Evolutionary conservation across 1,140 invertebrate genomes (phyloP), one percentile per base, ranked within the genome.

Genomic region (Rhysida immarginata): DNA sequence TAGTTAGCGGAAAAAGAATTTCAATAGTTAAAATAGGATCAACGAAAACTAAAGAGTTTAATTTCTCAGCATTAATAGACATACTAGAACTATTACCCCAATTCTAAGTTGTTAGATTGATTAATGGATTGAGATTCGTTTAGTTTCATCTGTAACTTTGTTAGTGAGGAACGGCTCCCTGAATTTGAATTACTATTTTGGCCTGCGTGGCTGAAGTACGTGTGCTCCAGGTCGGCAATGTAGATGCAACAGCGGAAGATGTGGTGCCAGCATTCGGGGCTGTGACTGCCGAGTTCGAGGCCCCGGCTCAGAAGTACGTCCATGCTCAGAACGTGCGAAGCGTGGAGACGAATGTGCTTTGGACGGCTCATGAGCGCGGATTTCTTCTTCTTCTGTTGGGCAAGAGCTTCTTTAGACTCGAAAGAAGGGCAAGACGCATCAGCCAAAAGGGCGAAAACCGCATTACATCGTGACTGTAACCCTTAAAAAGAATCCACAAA

Each of bases 191-290:
- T n/a, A n/a, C n/a, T n/a, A 16, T 35, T 35, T 35, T 35, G 5
- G 5, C 29, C 29, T 8, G 27, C 24, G 5, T 69, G 71, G 26
- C 86, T 87, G 59, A 91, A 93, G 58, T 90, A 80, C 1, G 82
- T 81, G 66, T 91, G 86, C 65, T 94, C 90, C 61, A 94, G 69
- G 62, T 84, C 83, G n/a, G 85, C 82, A 25, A 93, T 85, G 65
- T 91, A 89, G n/a, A 89, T 77, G 64, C 87, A 92, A 8, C 80
- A 81, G 48, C 80, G 70, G 66, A 96, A 92, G 55, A 96, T 85
- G 68, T 93, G 88, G 29, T 83, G 82, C 92, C 92, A 96, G 65
- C 89, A 94, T 58, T 92, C 86, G 41, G 84, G 78, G 25, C 87
- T 85, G 65, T 93, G 89, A 58, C 87, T 90, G 2, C 87, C 90